Base-by-base conservation (phyloP, 2,797 vertebrate species). In the Rhinatrema bivittatum region DNA sequence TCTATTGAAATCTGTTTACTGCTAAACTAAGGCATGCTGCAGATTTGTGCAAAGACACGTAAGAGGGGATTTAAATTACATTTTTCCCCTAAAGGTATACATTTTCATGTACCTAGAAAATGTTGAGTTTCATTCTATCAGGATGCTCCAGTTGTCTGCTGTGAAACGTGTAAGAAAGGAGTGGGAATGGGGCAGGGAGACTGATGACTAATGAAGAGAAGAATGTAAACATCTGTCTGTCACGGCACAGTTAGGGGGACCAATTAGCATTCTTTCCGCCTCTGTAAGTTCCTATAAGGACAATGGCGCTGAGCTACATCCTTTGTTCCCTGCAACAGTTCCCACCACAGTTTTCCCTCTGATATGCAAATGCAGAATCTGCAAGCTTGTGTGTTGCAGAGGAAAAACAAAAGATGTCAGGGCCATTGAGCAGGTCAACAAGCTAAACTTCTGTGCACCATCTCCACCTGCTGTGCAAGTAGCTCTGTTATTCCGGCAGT, bases 301-400 rank as follows among this genome's bases (percentile, higher is more conserved):
- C 73, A 87, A 84, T 78, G 65, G 63, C 36, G 5, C 36, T 1
- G 5, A 51, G 38, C 46, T 25, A n/a, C 7, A 10, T 37, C 38
- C 65, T 81, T 79, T 79, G 59, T 74, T 28, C 41, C 36, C 52
- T 3, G 12, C 23, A 13, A 59, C 57, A 68, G 83, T 90, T 89
- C 86, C 89, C 86, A 88, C 84, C 82, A 53, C 42, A 0, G 29
- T 14, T 50, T 56, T 60, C 65, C 50, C 60, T 83, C 45, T 75
- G 73, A 71, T 77, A 79, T 85, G 71, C 79, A 84, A 88, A 88
- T 85, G 36, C 25, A 9, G 42, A 64, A 72, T 36, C 60, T 7
- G 33, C 30, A 47, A n/a, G 12, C 27, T 56, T 74, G 74, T 80
- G 62, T 78, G 62, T 0, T 1, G 12, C 44, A 79, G 68, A 74